Conservation (phyloP, 2,888 invertebrate species). For the Epistrophe eligans region DNA sequence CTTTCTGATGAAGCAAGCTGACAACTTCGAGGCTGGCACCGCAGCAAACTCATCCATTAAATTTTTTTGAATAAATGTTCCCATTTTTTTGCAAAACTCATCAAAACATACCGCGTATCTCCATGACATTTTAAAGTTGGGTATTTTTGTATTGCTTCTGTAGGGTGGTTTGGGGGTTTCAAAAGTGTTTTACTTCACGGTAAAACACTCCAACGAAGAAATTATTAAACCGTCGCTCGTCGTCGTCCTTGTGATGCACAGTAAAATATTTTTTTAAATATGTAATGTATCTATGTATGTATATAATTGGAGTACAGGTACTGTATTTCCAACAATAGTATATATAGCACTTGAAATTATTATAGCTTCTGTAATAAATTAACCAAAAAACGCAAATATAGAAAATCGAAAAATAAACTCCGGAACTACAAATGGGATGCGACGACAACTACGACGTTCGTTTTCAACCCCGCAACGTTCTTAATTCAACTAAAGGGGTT, state of each 20-base stretch:
- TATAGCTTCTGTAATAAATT: neutral
- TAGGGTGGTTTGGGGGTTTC: conserved; percentile 22
- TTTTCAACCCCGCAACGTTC: conserved; percentile 70
- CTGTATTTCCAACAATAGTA: neutral
- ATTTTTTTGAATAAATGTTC: conserved; percentile 1
- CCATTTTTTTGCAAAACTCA: neutral
- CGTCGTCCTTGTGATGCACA: conserved; percentile 45
- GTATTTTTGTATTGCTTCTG: conserved; percentile 29
- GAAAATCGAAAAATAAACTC: conserved; percentile 57
- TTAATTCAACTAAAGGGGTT: conserved; percentile 71
- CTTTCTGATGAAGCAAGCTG: neutral
- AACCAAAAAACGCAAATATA: conserved; percentile 69
- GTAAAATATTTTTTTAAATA: conserved; percentile 14
- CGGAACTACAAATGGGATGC: conserved; percentile 34
- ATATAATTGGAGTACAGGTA: neutral
- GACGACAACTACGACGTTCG: conserved; percentile 34
- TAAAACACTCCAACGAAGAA: conserved; percentile 39
- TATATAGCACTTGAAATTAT: conserved; percentile 16
- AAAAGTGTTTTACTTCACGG: conserved; percentile 47
- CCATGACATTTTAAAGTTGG: conserved; percentile 70
- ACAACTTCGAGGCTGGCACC: conserved; percentile 50
- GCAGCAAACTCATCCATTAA: conserved; percentile 20
- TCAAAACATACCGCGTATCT: conserved; percentile 73
- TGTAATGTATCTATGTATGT: conserved; percentile 19
- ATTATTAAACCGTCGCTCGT: neutral